Evolutionary conservation across 2,113 vertebrate genomes (phyloP), one percentile per base, ranked within the genome.

Genomic region (Tetraodon nigroviridis): DNA sequence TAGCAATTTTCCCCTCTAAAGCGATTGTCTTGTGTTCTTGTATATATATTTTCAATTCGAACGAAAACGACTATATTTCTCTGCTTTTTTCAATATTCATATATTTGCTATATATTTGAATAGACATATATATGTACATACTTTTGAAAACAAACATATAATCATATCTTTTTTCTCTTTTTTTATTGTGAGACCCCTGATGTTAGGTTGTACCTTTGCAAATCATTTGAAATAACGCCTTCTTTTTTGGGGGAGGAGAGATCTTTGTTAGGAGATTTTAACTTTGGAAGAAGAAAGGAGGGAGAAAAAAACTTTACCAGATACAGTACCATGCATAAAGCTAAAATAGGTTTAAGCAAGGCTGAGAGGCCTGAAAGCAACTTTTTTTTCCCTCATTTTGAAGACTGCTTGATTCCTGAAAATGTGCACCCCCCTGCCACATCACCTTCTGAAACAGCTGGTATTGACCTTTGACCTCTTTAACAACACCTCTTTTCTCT

Each of bases 41-140:
- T 79, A 80, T 81, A 90, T 86, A 87, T 87, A 87, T 87, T 77
- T 84, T 88, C 83, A 89, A 88, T 90, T 88, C 84, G 80, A 90
- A 86, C 81, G 71, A 87, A 80, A 90, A 86, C 81, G 71, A 87
- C 84, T 89, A 90, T 89, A 89, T 83, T 85, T 87, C 81, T 90
- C 86, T 89, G 81, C 83, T 87, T 87, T 87, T 81, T 84, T 86
- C 79, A 90, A 85, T 89, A 89, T 74, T 84, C 84, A 89, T 90
- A 91, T 89, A 89, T 88, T 89, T 83, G 83, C 76, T 90, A 88
- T 89, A 92, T 89, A 90, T 90, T 90, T 91, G 83, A 84, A 89
- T 91, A 92, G 84, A 92, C 90, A 92, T 92, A 91, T 92, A 90
- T 90, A 89, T 89, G 80, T 90, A 86, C 85, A 88, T 86, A 89